Conservation (phyloP, 2,888 invertebrate species). For the Rhagonycha fulva region DNA sequence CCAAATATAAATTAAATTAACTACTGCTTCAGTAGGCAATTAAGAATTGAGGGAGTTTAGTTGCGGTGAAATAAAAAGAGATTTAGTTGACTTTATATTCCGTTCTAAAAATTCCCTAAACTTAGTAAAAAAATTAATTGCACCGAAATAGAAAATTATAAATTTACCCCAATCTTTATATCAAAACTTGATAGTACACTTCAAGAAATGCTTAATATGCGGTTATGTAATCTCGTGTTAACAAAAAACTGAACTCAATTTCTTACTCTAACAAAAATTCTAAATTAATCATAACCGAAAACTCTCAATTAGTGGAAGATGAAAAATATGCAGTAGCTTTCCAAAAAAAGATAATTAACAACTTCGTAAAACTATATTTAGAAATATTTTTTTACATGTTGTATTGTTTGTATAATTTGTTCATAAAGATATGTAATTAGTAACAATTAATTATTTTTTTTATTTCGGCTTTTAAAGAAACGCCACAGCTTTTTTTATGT, state of each 20-base stretch:
- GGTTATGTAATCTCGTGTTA: not conserved
- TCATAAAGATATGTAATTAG: not conserved
- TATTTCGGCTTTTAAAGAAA: not conserved
- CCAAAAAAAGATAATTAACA: not conserved
- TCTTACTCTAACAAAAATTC: not conserved
- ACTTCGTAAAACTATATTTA: not conserved
- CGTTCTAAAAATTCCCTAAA: constrained; percentile 22
- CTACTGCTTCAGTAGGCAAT: constrained; percentile 57
- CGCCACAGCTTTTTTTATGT: not conserved
- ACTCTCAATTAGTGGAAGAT: not conserved
- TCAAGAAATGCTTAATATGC: not conserved
- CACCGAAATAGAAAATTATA: not conserved
- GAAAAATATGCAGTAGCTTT: not conserved
- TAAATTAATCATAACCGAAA: not conserved
- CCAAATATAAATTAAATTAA: constrained; percentile 58
- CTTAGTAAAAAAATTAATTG: not conserved
- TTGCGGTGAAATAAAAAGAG: constrained; percentile 52
- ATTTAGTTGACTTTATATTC: constrained; percentile 54
- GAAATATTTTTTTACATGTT: not conserved
- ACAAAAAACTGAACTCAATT: not conserved
- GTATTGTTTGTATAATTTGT: not conserved
- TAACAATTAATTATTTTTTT: not conserved
- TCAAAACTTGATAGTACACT: not conserved
- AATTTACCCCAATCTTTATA: not conserved
- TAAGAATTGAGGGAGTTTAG: constrained; percentile 55